Percentiles rank a stretch among this genome's conserved stretches.
Conservation (phyloP, 2,797 vertebrate genomes). For the Danio aesculapii region DNA sequence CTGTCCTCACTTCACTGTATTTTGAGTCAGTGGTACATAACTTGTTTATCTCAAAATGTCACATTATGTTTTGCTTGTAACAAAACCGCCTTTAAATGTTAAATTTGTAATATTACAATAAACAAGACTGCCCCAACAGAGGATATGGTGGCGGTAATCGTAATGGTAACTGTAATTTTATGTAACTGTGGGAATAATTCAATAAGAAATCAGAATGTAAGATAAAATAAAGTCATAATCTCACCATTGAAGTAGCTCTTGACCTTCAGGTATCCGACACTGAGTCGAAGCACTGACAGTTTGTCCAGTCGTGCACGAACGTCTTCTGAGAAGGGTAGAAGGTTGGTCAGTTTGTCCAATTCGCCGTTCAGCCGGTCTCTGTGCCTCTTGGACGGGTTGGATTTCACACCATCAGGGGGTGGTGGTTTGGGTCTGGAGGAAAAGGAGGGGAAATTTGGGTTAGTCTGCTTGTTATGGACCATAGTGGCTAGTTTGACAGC, state of each 20-base stretch:
- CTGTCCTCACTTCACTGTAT: neutral
- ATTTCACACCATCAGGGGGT: slow-evolving; percentile 76
- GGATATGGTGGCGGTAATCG: too few relatives aligned
- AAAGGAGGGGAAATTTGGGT: neutral
- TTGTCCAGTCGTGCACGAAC: slow-evolving; percentile 82
- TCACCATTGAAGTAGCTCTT: slow-evolving; percentile 87
- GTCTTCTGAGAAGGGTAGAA: slow-evolving; percentile 85
- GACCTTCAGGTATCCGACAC: slow-evolving; percentile 85
- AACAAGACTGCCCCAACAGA: too few relatives aligned
- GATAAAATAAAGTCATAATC: slow-evolving; percentile 47
- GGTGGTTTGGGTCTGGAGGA: slow-evolving; percentile 75
- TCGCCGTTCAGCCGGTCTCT: slow-evolving; percentile 84
- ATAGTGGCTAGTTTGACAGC: neutral
- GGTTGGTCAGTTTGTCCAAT: slow-evolving; percentile 81
- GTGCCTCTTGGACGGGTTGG: slow-evolving; percentile 87
- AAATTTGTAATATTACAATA: too few relatives aligned
- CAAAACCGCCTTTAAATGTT: neutral
- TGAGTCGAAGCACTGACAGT: slow-evolving; percentile 84
- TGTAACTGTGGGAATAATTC: too few relatives aligned
- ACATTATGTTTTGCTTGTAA: neutral
- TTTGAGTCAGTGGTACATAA: neutral
- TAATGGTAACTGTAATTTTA: too few relatives aligned
- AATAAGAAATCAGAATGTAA: neutral
- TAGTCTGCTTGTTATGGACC: neutral
- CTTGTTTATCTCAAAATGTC: neutral